Conservation (phyloP, 2,797 vertebrate species). For the Myripristis jacobus region DNA sequence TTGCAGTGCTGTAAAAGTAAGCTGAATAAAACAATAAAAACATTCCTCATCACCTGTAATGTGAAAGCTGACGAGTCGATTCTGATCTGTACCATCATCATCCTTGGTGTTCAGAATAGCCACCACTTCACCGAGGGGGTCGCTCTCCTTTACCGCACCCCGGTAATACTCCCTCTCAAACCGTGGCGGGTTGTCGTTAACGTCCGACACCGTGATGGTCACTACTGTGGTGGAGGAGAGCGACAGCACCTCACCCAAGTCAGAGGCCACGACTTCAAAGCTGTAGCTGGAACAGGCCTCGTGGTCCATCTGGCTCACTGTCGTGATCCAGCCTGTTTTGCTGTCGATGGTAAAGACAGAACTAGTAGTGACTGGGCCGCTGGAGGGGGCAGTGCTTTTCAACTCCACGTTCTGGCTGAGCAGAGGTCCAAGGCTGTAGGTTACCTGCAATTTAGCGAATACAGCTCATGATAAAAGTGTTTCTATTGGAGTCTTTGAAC, state of each 20-base stretch:
- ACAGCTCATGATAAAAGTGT: not conserved
- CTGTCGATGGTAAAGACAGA: slow-evolving; percentile 90
- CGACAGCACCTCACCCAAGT: slow-evolving; percentile 88
- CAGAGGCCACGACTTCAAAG: slow-evolving; percentile 89
- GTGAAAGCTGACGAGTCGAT: slow-evolving; percentile 91
- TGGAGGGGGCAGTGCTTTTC: slow-evolving; percentile 39
- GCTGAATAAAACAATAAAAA: no score
- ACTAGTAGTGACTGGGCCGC: slow-evolving; percentile 6
- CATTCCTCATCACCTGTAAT: slow-evolving; percentile 87
- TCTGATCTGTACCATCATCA: slow-evolving; percentile 90
- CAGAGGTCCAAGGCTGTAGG: slow-evolving; percentile 86
- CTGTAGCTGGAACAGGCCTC: slow-evolving; percentile 88
- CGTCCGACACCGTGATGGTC: slow-evolving; percentile 90
- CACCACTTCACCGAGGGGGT: slow-evolving; percentile 91
- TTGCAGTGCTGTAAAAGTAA: no score
- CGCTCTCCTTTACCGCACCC: slow-evolving; percentile 93
- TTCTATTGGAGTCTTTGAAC: not conserved
- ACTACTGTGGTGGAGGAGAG: slow-evolving; percentile 89
- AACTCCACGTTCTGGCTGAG: slow-evolving; percentile 76
- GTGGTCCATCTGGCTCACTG: slow-evolving; percentile 89
- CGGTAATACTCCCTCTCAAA: slow-evolving; percentile 94
- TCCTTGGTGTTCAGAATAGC: slow-evolving; percentile 92
- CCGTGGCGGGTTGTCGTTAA: slow-evolving; percentile 94
- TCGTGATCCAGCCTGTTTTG: slow-evolving; percentile 97
- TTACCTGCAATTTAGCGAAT: slow-evolving; percentile 77